phyloP scores from a whole-genome alignment of 2,888 invertebrate genomes.

The Ferrisia virgata region DNA sequence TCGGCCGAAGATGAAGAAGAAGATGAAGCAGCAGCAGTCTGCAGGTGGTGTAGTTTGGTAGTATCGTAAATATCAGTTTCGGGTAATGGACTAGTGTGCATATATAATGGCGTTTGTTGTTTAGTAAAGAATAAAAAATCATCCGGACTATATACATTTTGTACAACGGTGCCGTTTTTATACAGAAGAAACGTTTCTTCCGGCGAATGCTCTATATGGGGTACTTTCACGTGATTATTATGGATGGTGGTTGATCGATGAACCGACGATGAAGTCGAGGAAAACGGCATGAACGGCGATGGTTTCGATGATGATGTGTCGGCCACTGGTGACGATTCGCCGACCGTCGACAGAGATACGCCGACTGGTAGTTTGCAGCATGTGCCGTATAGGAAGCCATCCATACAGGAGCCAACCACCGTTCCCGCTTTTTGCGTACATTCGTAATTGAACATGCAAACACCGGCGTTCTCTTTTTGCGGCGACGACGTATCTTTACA shows the following conservation, averaged over 20 bases:
- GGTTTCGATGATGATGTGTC: constrained; percentile 42
- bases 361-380: constrained; percentile 72
- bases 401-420: constrained; percentile 87
- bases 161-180: constrained; percentile 54
- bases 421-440: constrained; percentile 75
- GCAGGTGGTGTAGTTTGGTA: constrained; percentile 1
- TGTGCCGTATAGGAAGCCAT: constrained; percentile 87
- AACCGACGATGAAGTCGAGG: constrained; percentile 29
- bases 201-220: constrained; percentile 48
- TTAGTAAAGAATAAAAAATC: constrained; percentile 51
- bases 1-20: too few species aligned
- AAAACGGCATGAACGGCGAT: constrained; percentile 24
- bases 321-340: background rate
- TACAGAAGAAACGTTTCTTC: constrained; percentile 56
- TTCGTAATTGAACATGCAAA: constrained; percentile 93
- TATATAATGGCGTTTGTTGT: constrained; percentile 47
- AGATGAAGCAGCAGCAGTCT: too few species aligned
- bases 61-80: constrained; percentile 34
- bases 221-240: background rate
- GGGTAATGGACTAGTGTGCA: constrained; percentile 45
- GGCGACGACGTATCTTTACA: constrained; percentile 68
- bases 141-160: constrained; percentile 54
- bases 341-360: constrained; percentile 46
- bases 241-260: constrained; percentile 45
- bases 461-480: constrained; percentile 66